phyloP scores from a whole-genome alignment of 2,113 vertebrate species.

The Pampusana beccarii region DNA sequence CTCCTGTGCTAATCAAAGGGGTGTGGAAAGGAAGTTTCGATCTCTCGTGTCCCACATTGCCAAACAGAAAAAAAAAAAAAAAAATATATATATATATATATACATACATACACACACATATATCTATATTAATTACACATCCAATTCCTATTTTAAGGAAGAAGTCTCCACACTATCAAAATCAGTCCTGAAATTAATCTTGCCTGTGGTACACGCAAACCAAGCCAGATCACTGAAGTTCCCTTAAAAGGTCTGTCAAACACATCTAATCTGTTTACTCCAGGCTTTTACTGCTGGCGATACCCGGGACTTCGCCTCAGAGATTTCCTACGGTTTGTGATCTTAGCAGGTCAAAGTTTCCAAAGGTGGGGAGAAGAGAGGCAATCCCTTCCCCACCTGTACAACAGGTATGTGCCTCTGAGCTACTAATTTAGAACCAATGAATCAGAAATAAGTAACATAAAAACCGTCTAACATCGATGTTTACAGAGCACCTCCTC shows the following conservation, averaged over 20 bases:
- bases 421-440: conserved; percentile 36
- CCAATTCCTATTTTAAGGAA: neutral
- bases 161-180: neutral
- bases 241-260: neutral
- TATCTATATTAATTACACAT: neutral
- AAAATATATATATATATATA: no score
- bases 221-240: neutral
- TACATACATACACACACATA: neutral
- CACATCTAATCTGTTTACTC: neutral
- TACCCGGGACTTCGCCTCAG: conserved; percentile 17
- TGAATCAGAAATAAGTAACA: conserved; percentile 36
- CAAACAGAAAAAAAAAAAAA: neutral
- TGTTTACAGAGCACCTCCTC: conserved; percentile 40
- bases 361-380: conserved; percentile 1
- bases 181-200: conserved; percentile 9
- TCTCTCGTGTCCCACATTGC: neutral
- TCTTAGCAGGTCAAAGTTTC: conserved; percentile 54
- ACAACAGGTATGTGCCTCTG: conserved; percentile 11
- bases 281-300: neutral
- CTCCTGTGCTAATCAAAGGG: conserved; percentile 62
- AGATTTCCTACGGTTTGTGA: conserved; percentile 41
- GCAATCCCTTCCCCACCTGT: neutral
- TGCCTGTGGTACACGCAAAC: neutral
- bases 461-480: neutral
- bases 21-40: conserved; percentile 32